phyloP scores from a whole-genome alignment of 2,113 vertebrate genomes.

The Hippocampus barbouri region DNA sequence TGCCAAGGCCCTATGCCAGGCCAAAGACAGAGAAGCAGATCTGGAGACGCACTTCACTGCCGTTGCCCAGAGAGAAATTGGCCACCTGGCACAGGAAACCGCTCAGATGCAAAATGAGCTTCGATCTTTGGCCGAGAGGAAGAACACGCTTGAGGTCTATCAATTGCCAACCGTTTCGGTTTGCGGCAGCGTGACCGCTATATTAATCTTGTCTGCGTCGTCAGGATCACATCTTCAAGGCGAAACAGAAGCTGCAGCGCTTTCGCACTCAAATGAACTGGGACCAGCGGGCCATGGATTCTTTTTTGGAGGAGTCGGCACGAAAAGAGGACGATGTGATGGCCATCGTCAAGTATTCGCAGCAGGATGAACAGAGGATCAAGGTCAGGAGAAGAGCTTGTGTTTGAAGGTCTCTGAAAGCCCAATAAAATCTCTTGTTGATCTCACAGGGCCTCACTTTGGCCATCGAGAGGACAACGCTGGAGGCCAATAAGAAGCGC shows the following conservation, averaged over 20 bases:
- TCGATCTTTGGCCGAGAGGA: slow-evolving; percentile 73
- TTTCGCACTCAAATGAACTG: slow-evolving; percentile 83
- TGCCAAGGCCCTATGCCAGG: slow-evolving; percentile 79
- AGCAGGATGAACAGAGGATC: slow-evolving; percentile 86
- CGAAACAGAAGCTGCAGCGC: slow-evolving; percentile 81
- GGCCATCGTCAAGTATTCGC: slow-evolving; percentile 83
- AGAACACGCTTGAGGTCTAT: slow-evolving; percentile 77
- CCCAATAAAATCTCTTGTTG: neutral
- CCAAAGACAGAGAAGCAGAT: slow-evolving; percentile 66
- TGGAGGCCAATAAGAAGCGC: slow-evolving; percentile 78
- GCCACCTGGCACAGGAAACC: slow-evolving; percentile 75
- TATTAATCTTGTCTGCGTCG: slow-evolving; percentile 1
- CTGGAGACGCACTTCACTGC: slow-evolving; percentile 74
- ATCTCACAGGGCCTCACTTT: slow-evolving; percentile 76
- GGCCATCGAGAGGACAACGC: slow-evolving; percentile 81
- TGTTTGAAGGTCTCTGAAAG: neutral
- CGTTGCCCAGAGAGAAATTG: slow-evolving; percentile 79
- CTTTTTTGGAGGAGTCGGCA: slow-evolving; percentile 83
- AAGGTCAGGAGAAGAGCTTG: slow-evolving; percentile 68
- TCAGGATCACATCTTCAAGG: slow-evolving; percentile 82
- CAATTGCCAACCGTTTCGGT: neutral
- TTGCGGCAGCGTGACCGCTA: neutral
- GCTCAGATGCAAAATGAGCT: slow-evolving; percentile 75
- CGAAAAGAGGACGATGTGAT: slow-evolving; percentile 79
- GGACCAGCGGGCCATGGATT: slow-evolving; percentile 83